Evolutionary conservation across 2,888 invertebrate species (phyloP), one percentile per base, ranked within the genome.

Genomic region (Chalcis sispes): DNA sequence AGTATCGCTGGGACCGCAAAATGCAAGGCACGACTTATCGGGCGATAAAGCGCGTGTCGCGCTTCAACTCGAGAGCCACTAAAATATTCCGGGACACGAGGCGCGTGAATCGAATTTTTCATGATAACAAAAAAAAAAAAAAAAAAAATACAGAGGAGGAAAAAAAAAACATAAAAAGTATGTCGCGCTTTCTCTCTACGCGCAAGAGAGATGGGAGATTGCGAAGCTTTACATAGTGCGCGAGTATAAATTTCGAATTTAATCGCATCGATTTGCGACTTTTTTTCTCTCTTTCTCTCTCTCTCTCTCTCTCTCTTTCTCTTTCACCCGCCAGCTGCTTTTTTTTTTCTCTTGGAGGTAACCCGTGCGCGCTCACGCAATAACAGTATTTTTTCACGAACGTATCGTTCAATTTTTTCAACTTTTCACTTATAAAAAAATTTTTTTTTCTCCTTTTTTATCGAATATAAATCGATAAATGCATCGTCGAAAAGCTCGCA

Each of bases 51-150:
- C 75, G 58, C 64, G 66, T 59, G 42, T 42, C 42, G 15, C 46
- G 46, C 18, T 36, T 48, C 18, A n/a, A n/a, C n/a, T n/a, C n/a
- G 15, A 5, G 1, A 13, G 61, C 59, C 58, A 66, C 73, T 77
- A 66, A 74, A 77, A 77, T 77, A 77, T 77, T 77, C 73, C 25
- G 61, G 40, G 46, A 64, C 77, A 73, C 77, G 73, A 77, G 54
- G 65, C 77, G 66, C 74, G 75, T 52, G 74, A 72, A 72, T 77
- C 77, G 72, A 75, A 77, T 77, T 77, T 77, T 77, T 75, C 75
- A 75, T 25, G 67, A 72, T 67, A 54, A 66, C 64, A 64, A 73
- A 73, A 32, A 40, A 20, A 48, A 5, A 36, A 36, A 36, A 36
- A 36, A 36, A 36, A 10, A 36, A 36, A 4, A 10, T 10, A 36